Evolutionary conservation across 2,113 vertebrate genomes (phyloP).

Genomic region (Hippocampus guttulatus): DNA sequence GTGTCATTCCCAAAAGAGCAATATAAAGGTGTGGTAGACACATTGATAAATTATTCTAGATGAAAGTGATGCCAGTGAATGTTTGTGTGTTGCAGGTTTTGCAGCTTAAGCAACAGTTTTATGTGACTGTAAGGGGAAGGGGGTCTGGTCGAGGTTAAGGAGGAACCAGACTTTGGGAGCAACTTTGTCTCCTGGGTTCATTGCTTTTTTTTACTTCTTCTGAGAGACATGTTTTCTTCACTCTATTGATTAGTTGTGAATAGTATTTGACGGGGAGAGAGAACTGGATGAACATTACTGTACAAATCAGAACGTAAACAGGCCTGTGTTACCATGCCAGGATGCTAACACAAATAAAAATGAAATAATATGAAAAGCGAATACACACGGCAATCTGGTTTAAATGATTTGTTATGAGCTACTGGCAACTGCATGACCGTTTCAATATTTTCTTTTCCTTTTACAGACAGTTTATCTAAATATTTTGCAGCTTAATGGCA

Average conservation of each 20-base stretch:
- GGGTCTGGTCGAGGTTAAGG: conserved; percentile 19
- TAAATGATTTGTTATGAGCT: not conserved
- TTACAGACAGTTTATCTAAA: not conserved
- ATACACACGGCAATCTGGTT: not conserved
- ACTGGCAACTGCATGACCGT: not conserved
- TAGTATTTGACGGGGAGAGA: not conserved
- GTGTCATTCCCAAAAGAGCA: conserved; percentile 41
- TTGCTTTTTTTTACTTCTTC: conserved; percentile 15
- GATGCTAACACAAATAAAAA: not conserved
- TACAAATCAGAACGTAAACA: not conserved
- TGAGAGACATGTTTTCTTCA: not conserved
- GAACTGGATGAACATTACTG: not conserved
- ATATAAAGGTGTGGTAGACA: conserved; percentile 48
- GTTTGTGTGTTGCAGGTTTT: conserved; percentile 12
- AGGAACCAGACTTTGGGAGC: conserved; percentile 33
- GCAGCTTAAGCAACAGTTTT: conserved; percentile 38
- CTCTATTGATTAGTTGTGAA: not conserved
- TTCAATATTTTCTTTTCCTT: not conserved
- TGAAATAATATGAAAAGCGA: not conserved
- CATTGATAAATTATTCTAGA: conserved; percentile 43
- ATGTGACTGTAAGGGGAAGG: conserved; percentile 40
- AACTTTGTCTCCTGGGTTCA: conserved; percentile 29
- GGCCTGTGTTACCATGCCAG: not conserved
- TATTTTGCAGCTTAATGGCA: not conserved
- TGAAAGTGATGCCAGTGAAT: conserved; percentile 17